Percentiles rank a stretch among this genome's conserved stretches.
phyloP scores from a whole-genome alignment of 2,113 vertebrate genomes.

The Oreocharis arfaki region DNA sequence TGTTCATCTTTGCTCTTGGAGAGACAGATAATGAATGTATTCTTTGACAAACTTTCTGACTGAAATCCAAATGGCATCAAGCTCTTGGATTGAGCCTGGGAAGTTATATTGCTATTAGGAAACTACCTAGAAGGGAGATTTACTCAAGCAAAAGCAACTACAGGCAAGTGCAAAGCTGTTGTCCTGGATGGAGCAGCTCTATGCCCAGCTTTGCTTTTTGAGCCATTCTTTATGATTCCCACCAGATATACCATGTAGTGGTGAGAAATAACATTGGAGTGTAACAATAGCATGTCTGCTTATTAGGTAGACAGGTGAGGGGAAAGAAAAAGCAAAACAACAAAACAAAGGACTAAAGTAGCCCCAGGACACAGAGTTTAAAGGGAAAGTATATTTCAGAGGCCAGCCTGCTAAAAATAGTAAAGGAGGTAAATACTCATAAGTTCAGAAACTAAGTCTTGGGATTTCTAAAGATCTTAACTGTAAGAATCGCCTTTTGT shows the following conservation, averaged over 20 bases:
- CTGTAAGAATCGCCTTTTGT: neutral
- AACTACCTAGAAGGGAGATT: neutral
- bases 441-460: neutral
- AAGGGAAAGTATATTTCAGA: neutral
- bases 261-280: neutral
- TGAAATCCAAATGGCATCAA: neutral
- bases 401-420: neutral
- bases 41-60: neutral
- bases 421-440: neutral
- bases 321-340: accelerated
- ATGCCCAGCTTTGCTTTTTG: neutral
- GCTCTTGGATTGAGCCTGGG: neutral
- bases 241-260: neutral
- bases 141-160: neutral
- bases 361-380: neutral
- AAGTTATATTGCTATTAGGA: neutral
- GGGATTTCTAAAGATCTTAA: neutral
- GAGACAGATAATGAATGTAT: neutral
- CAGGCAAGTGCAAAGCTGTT: neutral
- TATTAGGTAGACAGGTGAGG: neutral
- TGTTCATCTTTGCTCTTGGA: neutral
- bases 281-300: neutral
- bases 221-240: neutral
- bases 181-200: neutral
- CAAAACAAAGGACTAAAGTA: neutral